Evolutionary conservation across 2,888 invertebrate genomes (phyloP).

Genomic region (Melanophora roralis): DNA sequence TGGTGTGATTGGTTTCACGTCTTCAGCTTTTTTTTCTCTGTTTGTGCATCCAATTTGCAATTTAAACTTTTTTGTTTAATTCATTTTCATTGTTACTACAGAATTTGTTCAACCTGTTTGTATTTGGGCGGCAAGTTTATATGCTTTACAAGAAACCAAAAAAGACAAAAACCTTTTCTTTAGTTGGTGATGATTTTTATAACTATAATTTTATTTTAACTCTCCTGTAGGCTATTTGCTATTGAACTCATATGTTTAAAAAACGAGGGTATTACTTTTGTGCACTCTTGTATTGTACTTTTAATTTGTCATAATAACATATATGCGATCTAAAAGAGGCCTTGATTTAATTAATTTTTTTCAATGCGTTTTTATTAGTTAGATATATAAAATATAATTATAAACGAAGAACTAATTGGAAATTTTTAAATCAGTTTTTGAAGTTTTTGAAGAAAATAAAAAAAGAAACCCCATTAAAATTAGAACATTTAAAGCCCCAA

Average conservation of each 20-base stretch:
- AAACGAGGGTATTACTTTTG: neutral
- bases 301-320: constrained; percentile 10
- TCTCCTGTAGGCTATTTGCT: constrained; percentile 21
- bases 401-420: too few relatives aligned
- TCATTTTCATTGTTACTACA: constrained; percentile 12
- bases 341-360: constrained; percentile 19
- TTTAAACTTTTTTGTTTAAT: constrained; percentile 30
- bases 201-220: constrained; percentile 42
- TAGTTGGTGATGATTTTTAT: constrained; percentile 47
- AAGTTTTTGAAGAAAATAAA: too few relatives aligned
- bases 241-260: too few relatives aligned
- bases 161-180: neutral
- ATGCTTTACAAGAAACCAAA: neutral
- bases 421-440: too few relatives aligned
- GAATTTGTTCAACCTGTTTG: constrained; percentile 25
- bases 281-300: neutral
- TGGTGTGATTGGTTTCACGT: constrained; percentile 57
- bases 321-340: neutral
- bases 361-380: neutral
- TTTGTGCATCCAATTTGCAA: constrained; percentile 54
- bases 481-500: too few relatives aligned
- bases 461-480: too few relatives aligned
- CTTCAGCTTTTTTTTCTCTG: constrained; percentile 25
- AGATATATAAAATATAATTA: neutral
- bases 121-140: constrained; percentile 32